These are phyloP conservation scores for Diorhabda carinulata DNA, from an alignment of 1,140 invertebrate species.

Conservation along the genomic window DNA sequence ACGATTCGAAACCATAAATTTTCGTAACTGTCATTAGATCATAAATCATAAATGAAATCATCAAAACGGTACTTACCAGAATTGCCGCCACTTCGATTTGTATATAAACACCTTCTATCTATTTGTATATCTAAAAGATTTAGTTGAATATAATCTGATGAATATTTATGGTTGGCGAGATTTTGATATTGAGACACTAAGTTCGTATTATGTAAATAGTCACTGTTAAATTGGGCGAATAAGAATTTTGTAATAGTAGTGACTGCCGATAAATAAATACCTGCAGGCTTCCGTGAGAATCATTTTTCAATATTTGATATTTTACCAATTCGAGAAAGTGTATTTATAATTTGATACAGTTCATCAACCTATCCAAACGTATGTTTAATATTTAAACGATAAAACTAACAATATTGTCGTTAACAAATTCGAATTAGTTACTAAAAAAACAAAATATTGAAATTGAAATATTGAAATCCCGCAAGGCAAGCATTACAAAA, in stretches of 20 bases:
- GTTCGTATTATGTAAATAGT: background rate
- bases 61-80: constrained; percentile 3
- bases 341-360: background rate
- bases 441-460: too few relatives aligned
- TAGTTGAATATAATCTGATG: constrained; percentile 7
- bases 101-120: constrained; percentile 8
- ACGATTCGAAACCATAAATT: constrained; percentile 12
- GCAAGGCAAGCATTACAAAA: too few relatives aligned
- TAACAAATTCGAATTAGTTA: too few relatives aligned
- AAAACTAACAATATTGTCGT: too few relatives aligned
- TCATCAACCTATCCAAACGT: too few relatives aligned
- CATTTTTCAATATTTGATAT: constrained; percentile 3
- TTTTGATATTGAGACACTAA: constrained; percentile 11
- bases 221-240: constrained; percentile 12
- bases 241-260: constrained; percentile 5
- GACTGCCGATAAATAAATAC: background rate
- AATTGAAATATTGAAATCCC: too few relatives aligned
- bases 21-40: constrained; percentile 8
- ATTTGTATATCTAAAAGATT: constrained; percentile 3
- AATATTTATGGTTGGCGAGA: constrained; percentile 11
- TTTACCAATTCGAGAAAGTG: constrained; percentile 1
- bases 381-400: too few relatives aligned
- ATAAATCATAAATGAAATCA: constrained; percentile 11
- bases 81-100: constrained; percentile 8
- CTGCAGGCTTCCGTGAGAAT: background rate